Conservation (phyloP, 2,888 invertebrate species). For the Spialia ferax region DNA sequence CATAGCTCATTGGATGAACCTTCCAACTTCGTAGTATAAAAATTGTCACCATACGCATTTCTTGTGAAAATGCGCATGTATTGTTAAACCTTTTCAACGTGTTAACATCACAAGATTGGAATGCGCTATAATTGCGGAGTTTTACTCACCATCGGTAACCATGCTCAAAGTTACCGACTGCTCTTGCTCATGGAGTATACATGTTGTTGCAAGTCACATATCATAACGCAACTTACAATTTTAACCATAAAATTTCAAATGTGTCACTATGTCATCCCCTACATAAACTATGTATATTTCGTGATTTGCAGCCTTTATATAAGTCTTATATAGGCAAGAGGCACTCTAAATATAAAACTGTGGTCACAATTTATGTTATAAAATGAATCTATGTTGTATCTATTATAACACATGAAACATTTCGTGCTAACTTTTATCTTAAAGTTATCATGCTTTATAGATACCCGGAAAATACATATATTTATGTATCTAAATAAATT, state of each 20-base stretch:
- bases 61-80: slow-evolving; percentile 51
- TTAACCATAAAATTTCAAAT: slow-evolving; percentile 84
- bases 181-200: slow-evolving; percentile 3
- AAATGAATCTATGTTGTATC: slow-evolving; percentile 79
- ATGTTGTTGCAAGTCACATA: slow-evolving; percentile 70
- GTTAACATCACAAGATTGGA: slow-evolving; percentile 71
- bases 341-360: slow-evolving; percentile 89
- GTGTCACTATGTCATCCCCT: slow-evolving; percentile 74
- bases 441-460: slow-evolving; percentile 71
- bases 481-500: slow-evolving; percentile 56
- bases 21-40: slow-evolving; percentile 66
- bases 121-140: slow-evolving; percentile 72
- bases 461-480: slow-evolving; percentile 58
- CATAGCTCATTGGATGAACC: slow-evolving; percentile 58
- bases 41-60: slow-evolving; percentile 64
- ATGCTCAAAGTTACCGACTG: background rate
- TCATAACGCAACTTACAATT: slow-evolving; percentile 87
- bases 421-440: slow-evolving; percentile 78
- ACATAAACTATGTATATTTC: slow-evolving; percentile 84
- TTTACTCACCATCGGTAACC: background rate
- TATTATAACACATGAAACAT: slow-evolving; percentile 77
- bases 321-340: slow-evolving; percentile 88
- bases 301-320: slow-evolving; percentile 87
- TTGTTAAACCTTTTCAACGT: slow-evolving; percentile 56
- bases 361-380: slow-evolving; percentile 85